These are phyloP conservation scores for Pectinophora gossypiella DNA, from an alignment of 1,140 invertebrate species.

Conservation along the genomic window DNA sequence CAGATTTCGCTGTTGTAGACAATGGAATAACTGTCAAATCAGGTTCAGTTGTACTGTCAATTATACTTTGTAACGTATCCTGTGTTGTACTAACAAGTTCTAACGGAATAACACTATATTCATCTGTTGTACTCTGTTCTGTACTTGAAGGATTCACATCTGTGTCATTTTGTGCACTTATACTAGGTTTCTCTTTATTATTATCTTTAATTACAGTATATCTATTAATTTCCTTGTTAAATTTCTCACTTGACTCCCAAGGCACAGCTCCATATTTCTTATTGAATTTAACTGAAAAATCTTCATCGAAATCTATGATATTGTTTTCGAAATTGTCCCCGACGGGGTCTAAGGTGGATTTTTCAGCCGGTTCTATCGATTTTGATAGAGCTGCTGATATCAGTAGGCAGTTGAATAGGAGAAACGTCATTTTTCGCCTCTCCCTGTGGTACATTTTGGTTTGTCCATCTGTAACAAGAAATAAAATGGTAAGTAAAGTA, in stretches of 20 bases:
- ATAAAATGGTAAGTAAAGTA: constrained; percentile 2
- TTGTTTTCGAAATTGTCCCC: constrained; percentile 52
- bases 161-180: not conserved
- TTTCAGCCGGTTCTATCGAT: constrained; percentile 30
- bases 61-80: constrained; percentile 31
- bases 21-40: constrained; percentile 63
- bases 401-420: constrained; percentile 33
- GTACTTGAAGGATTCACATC: constrained; percentile 15
- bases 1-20: constrained; percentile 38
- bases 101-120: constrained; percentile 58
- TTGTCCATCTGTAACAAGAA: constrained; percentile 49
- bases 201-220: constrained; percentile 49
- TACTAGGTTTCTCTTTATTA: constrained; percentile 9
- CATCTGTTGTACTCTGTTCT: constrained; percentile 25
- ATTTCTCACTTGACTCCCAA: constrained; percentile 36
- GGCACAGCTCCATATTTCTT: constrained; percentile 40
- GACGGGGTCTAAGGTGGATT: constrained; percentile 16
- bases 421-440: constrained; percentile 46
- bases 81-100: constrained; percentile 59
- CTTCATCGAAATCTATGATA: constrained; percentile 56
- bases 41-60: constrained; percentile 47
- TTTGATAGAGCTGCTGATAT: constrained; percentile 23
- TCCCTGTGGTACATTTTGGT: constrained; percentile 45
- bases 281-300: constrained; percentile 43
- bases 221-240: constrained; percentile 50